Base-by-base conservation (phyloP, 2,888 invertebrate species). In the Polymixis flavicincta region DNA sequence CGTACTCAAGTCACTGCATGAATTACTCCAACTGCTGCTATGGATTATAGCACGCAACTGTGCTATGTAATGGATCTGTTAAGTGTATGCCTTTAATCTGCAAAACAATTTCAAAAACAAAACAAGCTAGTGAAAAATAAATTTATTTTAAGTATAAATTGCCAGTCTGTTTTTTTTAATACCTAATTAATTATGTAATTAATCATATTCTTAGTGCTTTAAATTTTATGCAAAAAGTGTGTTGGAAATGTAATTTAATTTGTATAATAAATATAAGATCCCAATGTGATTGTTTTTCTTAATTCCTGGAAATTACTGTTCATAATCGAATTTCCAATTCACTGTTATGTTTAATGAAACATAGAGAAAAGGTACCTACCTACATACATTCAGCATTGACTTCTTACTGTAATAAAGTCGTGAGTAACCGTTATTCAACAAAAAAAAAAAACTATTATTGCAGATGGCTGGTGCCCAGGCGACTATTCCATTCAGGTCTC, bases 381-480 rank as follows among this genome's bases (percentile, higher is more conserved):
- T 65, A 52, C 32, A 45, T 54, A 42, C 3, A 66, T 61, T 25
- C 19, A 60, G 4, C 14, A 28, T 55, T 55, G 48, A 50, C 5
- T 42, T 25, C 1, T 59, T 48, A 50, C 32, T 55, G 13, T 55
- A 25, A 42, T 59, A 52, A n/a, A 17, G 25, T 4, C 28, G 22
- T n/a, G 28, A 22, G 19, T 2, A 25, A 14, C 0, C n/a, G 19
- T 22, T 28, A n/a, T n/a, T 13, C 37, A 37, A 37, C 37, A 37
- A 32, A 45, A 7, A 45, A 61, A 25, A 42, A 17, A n/a, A 28
- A 5, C 0, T 37, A 48, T 67, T 78, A 71, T 92, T 92, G 85
- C 90, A 95, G 94, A 96, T 96, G 96, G 92, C 96, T 71, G 90
- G 93, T 48, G 86, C 95, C 25, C 97, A 97, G 90, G 92, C 94